phyloP scores from a whole-genome alignment of 64 coral and sea anemone genomes.

The Astreopora myriophthalma region DNA sequence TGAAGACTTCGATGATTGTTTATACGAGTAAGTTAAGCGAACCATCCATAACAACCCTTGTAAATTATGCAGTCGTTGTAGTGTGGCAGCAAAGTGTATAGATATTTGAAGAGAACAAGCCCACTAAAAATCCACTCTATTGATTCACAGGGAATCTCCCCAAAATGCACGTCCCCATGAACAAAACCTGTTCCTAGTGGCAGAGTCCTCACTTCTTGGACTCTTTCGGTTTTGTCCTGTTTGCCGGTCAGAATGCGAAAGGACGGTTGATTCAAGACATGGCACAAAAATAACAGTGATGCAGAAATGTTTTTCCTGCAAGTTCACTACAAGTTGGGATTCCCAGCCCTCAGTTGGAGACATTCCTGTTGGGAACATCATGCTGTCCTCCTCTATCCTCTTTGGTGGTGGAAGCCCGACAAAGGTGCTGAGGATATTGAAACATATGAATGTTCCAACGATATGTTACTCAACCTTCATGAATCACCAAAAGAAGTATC shows the following conservation, averaged over 20 bases:
- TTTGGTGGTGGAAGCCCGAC: constrained; percentile 48
- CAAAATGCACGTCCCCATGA: not conserved
- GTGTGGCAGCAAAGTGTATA: no score
- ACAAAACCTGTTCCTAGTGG: constrained; percentile 20
- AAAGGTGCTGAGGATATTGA: constrained; percentile 32
- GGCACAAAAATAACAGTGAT: not conserved
- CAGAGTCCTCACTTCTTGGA: constrained; percentile 3
- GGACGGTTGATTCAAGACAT: not conserved
- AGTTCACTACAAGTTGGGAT: not conserved
- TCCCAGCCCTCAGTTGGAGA: constrained; percentile 19
- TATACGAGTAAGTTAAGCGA: not conserved
- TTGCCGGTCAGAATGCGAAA: not conserved
- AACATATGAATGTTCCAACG: constrained; percentile 39
- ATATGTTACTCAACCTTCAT: constrained; percentile 45
- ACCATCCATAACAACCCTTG: not conserved
- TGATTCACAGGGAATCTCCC: not conserved
- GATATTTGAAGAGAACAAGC: no score
- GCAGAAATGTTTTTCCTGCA: constrained; percentile 12
- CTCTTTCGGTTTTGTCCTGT: constrained; percentile 16
- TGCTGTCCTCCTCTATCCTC: constrained; percentile 26
- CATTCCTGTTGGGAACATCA: constrained; percentile 24
- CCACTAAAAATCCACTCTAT: no score
- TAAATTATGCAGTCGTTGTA: no score
- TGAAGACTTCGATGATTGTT: not conserved
- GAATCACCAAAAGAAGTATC: constrained; percentile 24